These are phyloP conservation scores for Glaucomys volans DNA, from an alignment of 2,113 vertebrate species.

Conservation along the genomic window DNA sequence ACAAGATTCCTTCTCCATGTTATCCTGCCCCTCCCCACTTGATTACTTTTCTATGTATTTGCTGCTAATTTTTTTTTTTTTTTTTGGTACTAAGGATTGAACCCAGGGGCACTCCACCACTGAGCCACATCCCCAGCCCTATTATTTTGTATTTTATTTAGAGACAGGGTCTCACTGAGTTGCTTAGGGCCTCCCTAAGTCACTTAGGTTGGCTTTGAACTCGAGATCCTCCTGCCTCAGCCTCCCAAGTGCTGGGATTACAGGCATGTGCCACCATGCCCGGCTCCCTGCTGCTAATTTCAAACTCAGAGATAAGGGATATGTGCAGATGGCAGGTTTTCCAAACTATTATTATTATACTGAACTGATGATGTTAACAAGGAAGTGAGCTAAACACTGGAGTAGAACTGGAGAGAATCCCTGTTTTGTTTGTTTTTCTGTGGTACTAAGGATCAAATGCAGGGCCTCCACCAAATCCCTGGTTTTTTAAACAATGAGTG, in stretches of 20 bases:
- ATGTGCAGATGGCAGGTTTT: not conserved
- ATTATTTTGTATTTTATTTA: too few relatives aligned
- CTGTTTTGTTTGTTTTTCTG: not conserved
- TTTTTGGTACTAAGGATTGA: too few relatives aligned
- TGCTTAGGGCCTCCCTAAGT: too few relatives aligned
- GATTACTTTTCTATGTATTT: not conserved
- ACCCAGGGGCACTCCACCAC: too few relatives aligned
- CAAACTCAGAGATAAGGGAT: conserved; percentile 17
- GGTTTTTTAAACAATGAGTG: not conserved
- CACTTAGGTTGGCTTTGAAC: too few relatives aligned
- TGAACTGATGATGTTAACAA: not conserved
- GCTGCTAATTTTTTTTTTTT: not conserved
- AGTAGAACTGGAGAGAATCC: not conserved
- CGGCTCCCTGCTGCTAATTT: not conserved
- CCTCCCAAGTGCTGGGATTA: too few relatives aligned
- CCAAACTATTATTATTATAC: not conserved
- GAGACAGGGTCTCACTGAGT: too few relatives aligned
- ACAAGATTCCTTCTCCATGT: not conserved
- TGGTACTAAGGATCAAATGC: too few relatives aligned
- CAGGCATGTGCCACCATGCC: too few relatives aligned
- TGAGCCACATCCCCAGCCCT: too few relatives aligned
- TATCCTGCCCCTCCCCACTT: not conserved
- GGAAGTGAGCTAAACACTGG: not conserved
- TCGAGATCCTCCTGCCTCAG: too few relatives aligned
- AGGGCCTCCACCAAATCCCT: not conserved